Base-by-base conservation (phyloP, 2,113 vertebrate species). In the Hucho hucho region DNA sequence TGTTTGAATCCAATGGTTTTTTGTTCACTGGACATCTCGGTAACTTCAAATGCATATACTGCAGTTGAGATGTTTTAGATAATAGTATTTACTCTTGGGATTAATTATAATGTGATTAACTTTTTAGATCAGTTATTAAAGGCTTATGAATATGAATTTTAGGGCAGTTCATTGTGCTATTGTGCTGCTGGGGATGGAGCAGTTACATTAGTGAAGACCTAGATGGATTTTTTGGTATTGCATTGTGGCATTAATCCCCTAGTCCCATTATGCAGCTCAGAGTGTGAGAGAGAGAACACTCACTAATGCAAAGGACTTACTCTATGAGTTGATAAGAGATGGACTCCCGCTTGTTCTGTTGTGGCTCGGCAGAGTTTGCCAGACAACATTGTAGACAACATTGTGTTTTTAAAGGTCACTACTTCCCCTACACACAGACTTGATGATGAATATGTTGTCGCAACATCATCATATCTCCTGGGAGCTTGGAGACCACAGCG, bases 341-440 rank as follows among this genome's bases (percentile, higher is more conserved):
- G 16, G 69, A 77, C 71, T 83, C 80, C 75, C 14, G 29, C 29
- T 64, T 69, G 66, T 20, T 14, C 0, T n/a, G 46, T 82, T 43
- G 37, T 43, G 11, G 37, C 37, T 43, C 11, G 9, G 37, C 37
- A 43, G 37, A 43, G 37, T 43, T 43, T 43, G 37, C 37, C 14
- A 56, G 53, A 56, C 4, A 56, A 20, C 5, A 56, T 20, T 18
- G 22, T 77, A 72, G 75, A 75, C 67, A 77, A 69, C 18, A 77
- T 80, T 70, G 53, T 70, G 69, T 84, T 79, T 72, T 72, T 89
- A 90, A 74, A 91, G 87, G 88, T 90, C 87, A 89, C 58, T 82
- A 78, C 72, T 12, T 58, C 74, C 3, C 70, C 68, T 72, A 73
- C 69, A 75, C 76, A 80, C 75, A 74, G 81, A 79, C 81, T 81